A percentile compares a stretch with the other conserved stretches of the same genome.
These are phyloP conservation scores for Perca schrenkii DNA, from an alignment of 2,113 vertebrate species.

Conservation along the genomic window DNA sequence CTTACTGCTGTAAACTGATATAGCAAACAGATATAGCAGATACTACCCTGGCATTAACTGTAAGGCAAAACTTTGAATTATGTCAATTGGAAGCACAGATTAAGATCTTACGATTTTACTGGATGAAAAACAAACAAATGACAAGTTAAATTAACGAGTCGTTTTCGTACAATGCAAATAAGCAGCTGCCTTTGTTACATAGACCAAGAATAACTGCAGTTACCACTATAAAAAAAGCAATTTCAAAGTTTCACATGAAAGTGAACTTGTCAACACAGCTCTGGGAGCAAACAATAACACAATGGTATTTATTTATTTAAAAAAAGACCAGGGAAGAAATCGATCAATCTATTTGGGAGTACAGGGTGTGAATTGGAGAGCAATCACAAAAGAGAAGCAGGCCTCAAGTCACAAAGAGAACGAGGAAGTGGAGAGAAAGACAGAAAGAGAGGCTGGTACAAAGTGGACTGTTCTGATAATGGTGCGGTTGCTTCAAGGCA, in stretches of 20 bases:
- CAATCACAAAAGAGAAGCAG: constrained; percentile 69
- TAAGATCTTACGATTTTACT: not conserved
- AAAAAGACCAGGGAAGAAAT: constrained; percentile 69
- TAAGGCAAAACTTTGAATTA: not conserved
- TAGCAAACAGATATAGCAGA: not conserved
- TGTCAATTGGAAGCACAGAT: not conserved
- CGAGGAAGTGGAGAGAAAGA: constrained; percentile 45
- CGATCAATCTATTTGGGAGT: constrained; percentile 60
- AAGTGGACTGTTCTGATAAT: constrained; percentile 75
- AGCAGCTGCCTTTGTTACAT: constrained; percentile 16
- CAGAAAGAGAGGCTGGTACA: constrained; percentile 58
- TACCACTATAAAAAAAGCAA: constrained; percentile 36
- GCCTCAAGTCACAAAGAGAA: constrained; percentile 57
- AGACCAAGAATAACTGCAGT: constrained; percentile 32
- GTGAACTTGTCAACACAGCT: constrained; percentile 61
- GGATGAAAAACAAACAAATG: not conserved
- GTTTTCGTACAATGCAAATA: constrained; percentile 19
- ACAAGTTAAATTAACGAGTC: not conserved
- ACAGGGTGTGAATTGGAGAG: constrained; percentile 56
- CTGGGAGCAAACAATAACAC: constrained; percentile 59
- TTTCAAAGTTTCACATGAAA: constrained; percentile 66
- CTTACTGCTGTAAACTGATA: not conserved
- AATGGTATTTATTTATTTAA: constrained; percentile 69
- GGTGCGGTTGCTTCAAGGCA: constrained; percentile 46
- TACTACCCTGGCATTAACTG: not conserved